phyloP scores from a whole-genome alignment of 2,113 vertebrate genomes.

The Calidris pygmaea region DNA sequence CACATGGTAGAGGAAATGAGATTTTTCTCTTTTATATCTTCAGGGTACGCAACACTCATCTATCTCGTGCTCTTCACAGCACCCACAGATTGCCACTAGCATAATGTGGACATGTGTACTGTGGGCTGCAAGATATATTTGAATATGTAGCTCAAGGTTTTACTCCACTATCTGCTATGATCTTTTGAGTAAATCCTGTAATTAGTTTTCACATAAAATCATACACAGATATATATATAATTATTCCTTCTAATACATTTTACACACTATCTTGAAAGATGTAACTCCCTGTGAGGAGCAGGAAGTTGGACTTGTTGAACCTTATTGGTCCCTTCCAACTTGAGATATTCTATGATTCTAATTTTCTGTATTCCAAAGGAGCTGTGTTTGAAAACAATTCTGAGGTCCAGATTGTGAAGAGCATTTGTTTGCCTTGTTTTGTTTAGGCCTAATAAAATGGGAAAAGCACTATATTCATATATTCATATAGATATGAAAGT shows the following conservation, averaged over 20 bases:
- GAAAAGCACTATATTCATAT: background rate
- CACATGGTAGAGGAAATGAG: background rate
- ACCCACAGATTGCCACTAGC: background rate
- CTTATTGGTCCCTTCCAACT: background rate
- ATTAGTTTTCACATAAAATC: background rate
- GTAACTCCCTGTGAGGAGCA: background rate
- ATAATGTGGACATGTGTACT: background rate
- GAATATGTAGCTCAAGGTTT: background rate
- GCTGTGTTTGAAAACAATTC: background rate
- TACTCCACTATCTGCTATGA: background rate
- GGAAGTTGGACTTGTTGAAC: background rate
- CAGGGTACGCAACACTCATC: accelerated
- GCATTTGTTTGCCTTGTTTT: background rate
- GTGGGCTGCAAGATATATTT: background rate
- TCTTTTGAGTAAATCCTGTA: background rate
- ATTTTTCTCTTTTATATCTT: background rate
- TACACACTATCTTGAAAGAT: background rate
- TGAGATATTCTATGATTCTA: background rate
- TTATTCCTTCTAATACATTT: background rate
- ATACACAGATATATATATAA: background rate
- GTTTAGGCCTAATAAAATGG: background rate
- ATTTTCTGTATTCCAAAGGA: background rate
- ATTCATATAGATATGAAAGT: background rate
- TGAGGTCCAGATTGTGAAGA: background rate
- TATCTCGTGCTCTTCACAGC: background rate